Evolutionary conservation across 2,888 invertebrate species (phyloP), one percentile per base, ranked within the genome.

Genomic region (Eilema caniola): DNA sequence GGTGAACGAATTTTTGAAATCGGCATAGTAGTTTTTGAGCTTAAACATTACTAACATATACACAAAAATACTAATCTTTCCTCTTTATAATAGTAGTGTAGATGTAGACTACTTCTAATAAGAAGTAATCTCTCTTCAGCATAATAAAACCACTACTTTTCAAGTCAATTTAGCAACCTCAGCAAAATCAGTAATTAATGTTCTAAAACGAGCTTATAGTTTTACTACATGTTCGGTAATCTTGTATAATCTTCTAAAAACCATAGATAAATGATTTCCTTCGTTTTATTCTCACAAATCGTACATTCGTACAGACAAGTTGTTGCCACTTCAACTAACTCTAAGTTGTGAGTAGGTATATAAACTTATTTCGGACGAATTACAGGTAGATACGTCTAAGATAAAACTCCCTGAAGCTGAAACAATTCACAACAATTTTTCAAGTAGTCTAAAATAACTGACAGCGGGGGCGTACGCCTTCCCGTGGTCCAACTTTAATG

Each of bases 401-500:
- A 64, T 16, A 31, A 62, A 47, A 7, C 61, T 37, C 53, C 41
- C 37, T 56, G 53, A 68, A 69, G 62, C 53, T 64, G 37, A 68
- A 69, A 67, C 47, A 60, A 72, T 70, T 70, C 47, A 66, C 61
- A 77, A 64, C 66, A 67, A 72, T 75, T 67, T 71, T 67, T 69
- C 70, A 77, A 71, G 69, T 67, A 71, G 66, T 63, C 62, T 62
- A 70, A 67, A 73, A 66, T 75, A 67, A 66, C 60, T 47, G 71
- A 62, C 69, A 41, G 70, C 66, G 33, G 25, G 23, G 60, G 66
- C 33, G 61, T 53, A 37, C 53, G 47, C 64, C 60, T 79, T 73
- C 77, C 82, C 68, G 75, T 73, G 77, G 81, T 77, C 73, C 67
- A 83, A 82, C 78, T 86, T 85, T 75, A 84, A 83, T 83, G 81